Conservation (phyloP, 1,140 invertebrate species). For the Amyelois transitella region DNA sequence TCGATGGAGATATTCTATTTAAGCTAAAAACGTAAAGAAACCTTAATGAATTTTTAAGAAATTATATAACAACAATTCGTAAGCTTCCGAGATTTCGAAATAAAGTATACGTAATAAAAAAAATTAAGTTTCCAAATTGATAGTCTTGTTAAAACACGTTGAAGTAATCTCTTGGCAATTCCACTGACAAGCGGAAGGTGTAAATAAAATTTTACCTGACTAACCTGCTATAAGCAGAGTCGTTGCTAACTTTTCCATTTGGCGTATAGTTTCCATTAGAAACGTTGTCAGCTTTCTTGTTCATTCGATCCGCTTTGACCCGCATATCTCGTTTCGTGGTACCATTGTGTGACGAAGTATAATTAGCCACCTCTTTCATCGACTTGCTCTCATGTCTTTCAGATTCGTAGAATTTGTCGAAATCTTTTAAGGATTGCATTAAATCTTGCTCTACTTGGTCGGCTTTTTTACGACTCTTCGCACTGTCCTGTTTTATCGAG, state of each 20-base stretch:
- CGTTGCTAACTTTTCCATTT: conserved; percentile 57
- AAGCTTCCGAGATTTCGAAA: conserved; percentile 4
- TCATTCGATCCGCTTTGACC: conserved; percentile 42
- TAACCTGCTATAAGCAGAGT: conserved; percentile 75
- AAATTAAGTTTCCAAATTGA: not conserved
- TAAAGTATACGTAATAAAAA: not conserved
- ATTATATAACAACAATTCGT: too few species aligned
- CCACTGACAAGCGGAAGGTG: too few species aligned
- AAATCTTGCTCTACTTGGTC: conserved; percentile 70
- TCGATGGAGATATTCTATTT: conserved; percentile 66
- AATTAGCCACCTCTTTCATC: conserved; percentile 33
- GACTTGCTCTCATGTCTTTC: conserved; percentile 41
- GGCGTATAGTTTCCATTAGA: conserved; percentile 55
- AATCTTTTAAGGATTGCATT: conserved; percentile 71
- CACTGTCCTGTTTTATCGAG: conserved; percentile 34
- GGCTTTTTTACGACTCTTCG: conserved; percentile 52
- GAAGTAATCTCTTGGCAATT: too few species aligned
- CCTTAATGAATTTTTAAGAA: not conserved
- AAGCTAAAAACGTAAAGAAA: conserved; percentile 37
- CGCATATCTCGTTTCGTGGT: conserved; percentile 44
- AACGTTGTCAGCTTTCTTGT: conserved; percentile 32
- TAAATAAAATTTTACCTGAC: conserved; percentile 61
- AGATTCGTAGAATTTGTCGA: conserved; percentile 68
- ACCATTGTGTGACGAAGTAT: conserved; percentile 31
- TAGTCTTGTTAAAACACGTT: too few species aligned